These are phyloP conservation scores for Butastur rufipennis DNA, from an alignment of 2,113 vertebrate species.

Conservation along the genomic window DNA sequence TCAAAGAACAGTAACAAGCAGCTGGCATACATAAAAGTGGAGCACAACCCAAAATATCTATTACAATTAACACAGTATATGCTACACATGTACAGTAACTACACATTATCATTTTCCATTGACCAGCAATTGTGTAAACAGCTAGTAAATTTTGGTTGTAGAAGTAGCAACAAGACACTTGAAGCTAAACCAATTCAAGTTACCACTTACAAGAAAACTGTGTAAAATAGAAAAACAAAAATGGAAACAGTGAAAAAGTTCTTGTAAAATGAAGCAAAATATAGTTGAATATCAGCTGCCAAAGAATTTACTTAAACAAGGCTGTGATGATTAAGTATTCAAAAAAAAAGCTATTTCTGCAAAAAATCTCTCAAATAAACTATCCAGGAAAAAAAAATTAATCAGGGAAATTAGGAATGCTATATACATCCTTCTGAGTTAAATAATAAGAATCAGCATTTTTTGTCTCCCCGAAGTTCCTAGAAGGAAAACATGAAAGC, in stretches of 20 bases:
- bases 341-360: not conserved
- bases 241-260: not conserved
- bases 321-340: not conserved
- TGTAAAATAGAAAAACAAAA: not conserved
- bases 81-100: not conserved
- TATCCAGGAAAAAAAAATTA: not conserved
- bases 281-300: not conserved
- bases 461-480: not conserved
- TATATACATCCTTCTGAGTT: not conserved
- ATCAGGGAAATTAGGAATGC: not conserved
- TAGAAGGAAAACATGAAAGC: not conserved
- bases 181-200: not conserved
- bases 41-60: not conserved
- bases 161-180: not conserved
- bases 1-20: not conserved
- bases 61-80: not conserved
- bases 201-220: not conserved
- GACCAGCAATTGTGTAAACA: not conserved
- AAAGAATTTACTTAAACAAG: not conserved
- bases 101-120: not conserved
- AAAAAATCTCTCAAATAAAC: not conserved
- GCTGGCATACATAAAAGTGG: slow-evolving; percentile 14
- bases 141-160: not conserved
- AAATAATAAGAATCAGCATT: not conserved
- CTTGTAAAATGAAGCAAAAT: not conserved